A percentile compares a stretch with the other conserved stretches of the same genome.
Evolutionary conservation across 2,888 invertebrate genomes (phyloP).

Genomic region (Epinotia demarniana): DNA sequence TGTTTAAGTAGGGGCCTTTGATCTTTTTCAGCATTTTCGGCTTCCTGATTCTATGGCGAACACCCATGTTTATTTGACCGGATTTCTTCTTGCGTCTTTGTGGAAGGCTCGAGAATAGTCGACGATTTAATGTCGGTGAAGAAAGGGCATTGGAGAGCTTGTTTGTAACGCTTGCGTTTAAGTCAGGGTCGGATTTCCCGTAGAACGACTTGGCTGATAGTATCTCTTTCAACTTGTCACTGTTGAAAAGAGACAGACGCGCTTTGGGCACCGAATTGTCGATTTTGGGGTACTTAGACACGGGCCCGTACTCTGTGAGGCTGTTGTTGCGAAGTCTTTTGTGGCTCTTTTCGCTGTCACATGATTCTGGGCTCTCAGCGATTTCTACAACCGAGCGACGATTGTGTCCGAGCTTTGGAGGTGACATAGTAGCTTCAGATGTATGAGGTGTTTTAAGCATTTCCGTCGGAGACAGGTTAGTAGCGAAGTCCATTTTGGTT

Average conservation of each 20-base stretch:
- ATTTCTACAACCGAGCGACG: conserved; percentile 69
- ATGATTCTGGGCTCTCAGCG: conserved; percentile 75
- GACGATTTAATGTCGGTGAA: conserved; percentile 57
- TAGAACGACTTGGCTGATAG: conserved; percentile 84
- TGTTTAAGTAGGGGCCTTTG: conserved; percentile 50
- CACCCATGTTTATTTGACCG: conserved; percentile 88
- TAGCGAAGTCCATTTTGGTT: conserved; percentile 72
- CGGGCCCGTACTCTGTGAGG: conserved; percentile 65
- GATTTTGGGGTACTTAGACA: conserved; percentile 68
- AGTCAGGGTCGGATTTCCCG: conserved; percentile 76
- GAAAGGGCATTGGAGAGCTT: conserved; percentile 71
- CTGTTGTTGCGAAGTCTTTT: conserved; percentile 74
- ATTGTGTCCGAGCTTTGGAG: conserved; percentile 73
- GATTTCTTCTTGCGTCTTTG: conserved; percentile 68
- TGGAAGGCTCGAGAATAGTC: conserved; percentile 62
- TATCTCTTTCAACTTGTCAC: conserved; percentile 76
- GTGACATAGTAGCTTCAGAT: conserved; percentile 66
- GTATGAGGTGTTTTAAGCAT: conserved; percentile 77
- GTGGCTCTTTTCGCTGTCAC: conserved; percentile 72
- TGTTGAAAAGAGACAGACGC: conserved; percentile 75
- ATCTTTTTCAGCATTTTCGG: conserved; percentile 80
- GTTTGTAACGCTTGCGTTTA: conserved; percentile 64
- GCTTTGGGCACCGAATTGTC: conserved; percentile 75
- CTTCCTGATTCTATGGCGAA: conserved; percentile 86
- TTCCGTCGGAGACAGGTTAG: conserved; percentile 69